These are phyloP conservation scores for Diabrotica balteata DNA, from an alignment of 2,888 invertebrate genomes.

Conservation along the genomic window DNA sequence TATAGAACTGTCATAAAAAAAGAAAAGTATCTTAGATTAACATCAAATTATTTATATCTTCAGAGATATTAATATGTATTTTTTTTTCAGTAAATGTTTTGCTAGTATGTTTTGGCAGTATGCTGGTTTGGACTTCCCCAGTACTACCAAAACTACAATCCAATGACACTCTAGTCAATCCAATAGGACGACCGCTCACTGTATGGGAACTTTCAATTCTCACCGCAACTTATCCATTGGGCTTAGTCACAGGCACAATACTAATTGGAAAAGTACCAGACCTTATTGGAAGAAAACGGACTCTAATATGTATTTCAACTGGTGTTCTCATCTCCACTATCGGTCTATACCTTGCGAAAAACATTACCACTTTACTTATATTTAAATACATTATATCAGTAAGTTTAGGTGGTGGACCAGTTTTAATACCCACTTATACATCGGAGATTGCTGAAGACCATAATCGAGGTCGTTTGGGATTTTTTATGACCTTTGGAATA, in stretches of 20 bases:
- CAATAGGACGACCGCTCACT: conserved; percentile 48
- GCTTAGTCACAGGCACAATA: conserved; percentile 31
- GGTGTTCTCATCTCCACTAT: conserved; percentile 66
- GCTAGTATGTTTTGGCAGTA: conserved; percentile 56
- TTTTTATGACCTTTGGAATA: conserved; percentile 54
- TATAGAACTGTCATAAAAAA: too few species aligned
- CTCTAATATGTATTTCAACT: conserved; percentile 67
- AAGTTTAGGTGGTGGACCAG: too few species aligned
- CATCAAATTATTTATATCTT: too few species aligned
- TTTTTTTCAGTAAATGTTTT: conserved; percentile 56
- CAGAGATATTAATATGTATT: background rate
- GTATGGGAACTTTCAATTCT: background rate
- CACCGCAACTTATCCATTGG: conserved; percentile 13
- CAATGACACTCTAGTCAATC: conserved; percentile 42
- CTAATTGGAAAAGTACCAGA: conserved; percentile 29
- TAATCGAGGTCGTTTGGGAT: conserved; percentile 73
- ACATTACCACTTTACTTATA: too few species aligned
- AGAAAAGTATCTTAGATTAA: too few species aligned
- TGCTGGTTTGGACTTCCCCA: conserved; percentile 58
- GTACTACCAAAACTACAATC: conserved; percentile 34
- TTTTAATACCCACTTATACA: conserved; percentile 78
- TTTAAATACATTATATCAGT: too few species aligned
- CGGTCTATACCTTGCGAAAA: conserved; percentile 25
- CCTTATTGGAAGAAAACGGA: conserved; percentile 68
- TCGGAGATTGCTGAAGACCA: conserved; percentile 83